Evolutionary conservation across 2,797 vertebrate species (phyloP).

Genomic region (Buceros bicornis): DNA sequence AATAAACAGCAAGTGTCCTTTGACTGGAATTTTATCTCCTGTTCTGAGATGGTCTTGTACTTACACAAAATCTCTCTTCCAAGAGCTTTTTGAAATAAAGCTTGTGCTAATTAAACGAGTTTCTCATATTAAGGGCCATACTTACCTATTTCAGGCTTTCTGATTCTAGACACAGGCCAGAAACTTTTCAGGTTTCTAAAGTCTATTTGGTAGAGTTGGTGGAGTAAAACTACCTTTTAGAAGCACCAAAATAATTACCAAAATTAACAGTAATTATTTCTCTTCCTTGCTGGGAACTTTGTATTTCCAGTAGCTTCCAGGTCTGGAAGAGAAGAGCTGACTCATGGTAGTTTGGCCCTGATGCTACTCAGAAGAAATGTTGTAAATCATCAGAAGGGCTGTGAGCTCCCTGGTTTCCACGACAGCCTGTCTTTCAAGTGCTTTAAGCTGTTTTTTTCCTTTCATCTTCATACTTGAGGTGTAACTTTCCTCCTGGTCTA

Average conservation of each 20-base stretch:
- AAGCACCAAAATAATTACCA: neutral
- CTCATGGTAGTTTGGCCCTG: neutral
- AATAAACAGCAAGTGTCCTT: neutral
- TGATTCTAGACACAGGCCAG: neutral
- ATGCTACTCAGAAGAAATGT: neutral
- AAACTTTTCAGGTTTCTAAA: neutral
- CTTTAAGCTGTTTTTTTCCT: neutral
- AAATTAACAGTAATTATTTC: neutral
- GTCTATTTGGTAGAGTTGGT: neutral
- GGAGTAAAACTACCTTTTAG: neutral
- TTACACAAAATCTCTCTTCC: neutral
- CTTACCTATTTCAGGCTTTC: neutral
- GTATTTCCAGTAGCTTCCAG: neutral
- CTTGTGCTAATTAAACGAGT: neutral
- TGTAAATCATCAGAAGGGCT: neutral
- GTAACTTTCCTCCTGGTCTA: neutral
- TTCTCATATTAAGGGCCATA: neutral
- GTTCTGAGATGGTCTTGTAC: rapidly evolving
- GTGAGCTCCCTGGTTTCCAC: neutral
- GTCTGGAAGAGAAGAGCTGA: neutral
- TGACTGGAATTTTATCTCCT: neutral
- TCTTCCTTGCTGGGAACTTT: conserved; percentile 7
- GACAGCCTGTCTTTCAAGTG: neutral
- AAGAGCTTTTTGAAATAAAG: neutral
- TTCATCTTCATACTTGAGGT: neutral